Evolutionary conservation across 1,140 invertebrate species (phyloP), one percentile per base, ranked within the genome.

Genomic region (Ceratitis capitata): DNA sequence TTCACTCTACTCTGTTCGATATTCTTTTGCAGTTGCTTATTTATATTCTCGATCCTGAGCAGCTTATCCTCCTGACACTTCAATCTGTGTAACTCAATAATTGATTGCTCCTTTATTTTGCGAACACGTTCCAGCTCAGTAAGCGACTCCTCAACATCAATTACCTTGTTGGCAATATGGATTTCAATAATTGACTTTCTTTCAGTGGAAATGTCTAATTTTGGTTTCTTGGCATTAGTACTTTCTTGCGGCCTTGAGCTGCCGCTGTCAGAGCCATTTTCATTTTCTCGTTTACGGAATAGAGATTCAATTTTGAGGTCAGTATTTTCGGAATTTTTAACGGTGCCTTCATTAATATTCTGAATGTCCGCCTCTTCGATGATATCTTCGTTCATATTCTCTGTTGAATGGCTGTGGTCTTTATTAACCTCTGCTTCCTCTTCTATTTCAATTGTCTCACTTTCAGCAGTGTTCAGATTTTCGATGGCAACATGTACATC

Each of bases 141-240:
- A 14, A 7, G 7, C 3, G 35, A 35, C 45, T 78, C 69, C 26
- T 78, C n/a, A 78, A 45, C 16, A 26, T 42, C 69, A 1, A 45
- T 19, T n/a, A 23, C 69, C 39, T 78, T 78, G 45, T 82, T 85
- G 12, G 82, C 45, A 64, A 85, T 83, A 74, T 84, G 85, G 74
- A 85, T 69, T 69, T 85, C 85, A 19, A 85, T 85, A 23, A 85
- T 85, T 14, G 85, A 85, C 23, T 69, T 85, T 16, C 82, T 47
- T 74, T 85, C 85, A n/a, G 6, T 32, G 6, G 49, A 12, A 42
- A 47, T 9, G 9, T 78, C 69, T 3, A 78, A 78, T 45, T 78
- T 78, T 9, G 69, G 16, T 16, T 45, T 16, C 23, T 78, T 78
- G 19, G 69, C n/a, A 78, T 19, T 78, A 23, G 69, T 35, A 19